Base-by-base conservation (phyloP, 1,140 invertebrate genomes). In the Drosophila yakuba region DNA sequence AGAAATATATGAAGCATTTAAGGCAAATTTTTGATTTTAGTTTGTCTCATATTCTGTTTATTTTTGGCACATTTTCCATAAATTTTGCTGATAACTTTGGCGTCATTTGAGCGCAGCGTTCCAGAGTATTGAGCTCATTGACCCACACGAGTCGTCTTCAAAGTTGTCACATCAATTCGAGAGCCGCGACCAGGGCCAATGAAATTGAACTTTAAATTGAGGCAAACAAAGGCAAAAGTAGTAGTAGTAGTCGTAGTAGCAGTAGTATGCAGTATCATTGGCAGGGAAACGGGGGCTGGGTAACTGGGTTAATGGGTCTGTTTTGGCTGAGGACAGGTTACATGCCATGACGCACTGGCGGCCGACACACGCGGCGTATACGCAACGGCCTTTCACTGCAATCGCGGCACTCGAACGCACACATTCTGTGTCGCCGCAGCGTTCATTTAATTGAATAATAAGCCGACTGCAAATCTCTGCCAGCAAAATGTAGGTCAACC, bases 171-270 rank as follows among this genome's bases (percentile, higher is more conserved):
- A 88, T 84, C 80, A 84, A 83, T 88, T 88, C 77, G 63, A 80
- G 56, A 67, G 79, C 68, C 56, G 63, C 79, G 76, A 84, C 74
- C 80, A 84, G 84, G 84, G 84, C 80, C 84, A 89, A 89, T 89
- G 85, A 89, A 89, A 89, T 89, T 89, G 84, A 89, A 89, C 84
- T 89, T 89, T 89, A 89, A 89, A 89, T 89, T 89, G 77, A 89
- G 84, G 54, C 83, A 80, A 88, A 89, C 83, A 90, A 80, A 84
- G 81, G 50, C 72, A 62, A 50, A 23, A 43, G 28, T 23, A 55
- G 51, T 17, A 38, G 36, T 11, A 32, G 48, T 11, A 43, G 36
- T 11, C 23, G 48, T 11, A 43, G 43, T 17, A 25, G 3, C 23
- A 25, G 3, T 25, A 5, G 23, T 20, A 15, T 28, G 5, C n/a